Evolutionary conservation across 2,797 vertebrate genomes (phyloP).

Genomic region (Mastacembelus armatus): DNA sequence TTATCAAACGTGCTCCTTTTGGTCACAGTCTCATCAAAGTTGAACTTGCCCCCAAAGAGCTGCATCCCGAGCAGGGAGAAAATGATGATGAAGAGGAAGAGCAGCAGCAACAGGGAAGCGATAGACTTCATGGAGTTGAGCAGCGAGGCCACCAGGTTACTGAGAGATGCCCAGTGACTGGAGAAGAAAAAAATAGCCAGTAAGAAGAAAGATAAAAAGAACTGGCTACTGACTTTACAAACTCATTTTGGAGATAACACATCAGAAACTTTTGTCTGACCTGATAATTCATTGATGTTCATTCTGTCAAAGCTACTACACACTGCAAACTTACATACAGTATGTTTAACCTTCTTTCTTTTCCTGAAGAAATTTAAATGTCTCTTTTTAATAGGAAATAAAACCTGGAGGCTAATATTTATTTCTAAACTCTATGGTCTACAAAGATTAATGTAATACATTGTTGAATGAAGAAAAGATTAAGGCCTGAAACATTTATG

Average conservation of each 20-base stretch:
- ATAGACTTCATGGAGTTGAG: conserved; percentile 99
- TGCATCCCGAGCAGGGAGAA: conserved; percentile 99
- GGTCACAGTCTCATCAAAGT: conserved; percentile 97
- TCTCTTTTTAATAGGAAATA: too few relatives aligned
- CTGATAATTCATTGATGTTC: too few relatives aligned
- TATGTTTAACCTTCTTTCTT: too few relatives aligned
- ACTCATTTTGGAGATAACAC: too few relatives aligned
- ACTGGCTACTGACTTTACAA: too few relatives aligned
- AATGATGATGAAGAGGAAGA: conserved; percentile 99
- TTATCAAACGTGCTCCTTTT: conserved; percentile 99
- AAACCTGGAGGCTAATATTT: too few relatives aligned
- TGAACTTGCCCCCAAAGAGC: conserved; percentile 98
- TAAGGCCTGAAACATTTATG: background rate
- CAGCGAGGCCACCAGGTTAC: conserved; percentile 92
- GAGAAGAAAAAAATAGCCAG: conserved; percentile 19
- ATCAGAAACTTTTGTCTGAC: too few relatives aligned
- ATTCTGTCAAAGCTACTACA: too few relatives aligned
- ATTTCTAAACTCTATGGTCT: too few relatives aligned
- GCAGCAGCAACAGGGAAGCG: conserved; percentile 95
- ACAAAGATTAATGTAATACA: too few relatives aligned
- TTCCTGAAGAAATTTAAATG: too few relatives aligned
- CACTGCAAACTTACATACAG: too few relatives aligned
- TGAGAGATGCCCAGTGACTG: conserved; percentile 86
- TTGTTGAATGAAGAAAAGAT: background rate
- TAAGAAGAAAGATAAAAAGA: background rate